These are phyloP conservation scores for Dipus sagitta DNA, from an alignment of 2,797 vertebrate genomes.

Conservation along the genomic window DNA sequence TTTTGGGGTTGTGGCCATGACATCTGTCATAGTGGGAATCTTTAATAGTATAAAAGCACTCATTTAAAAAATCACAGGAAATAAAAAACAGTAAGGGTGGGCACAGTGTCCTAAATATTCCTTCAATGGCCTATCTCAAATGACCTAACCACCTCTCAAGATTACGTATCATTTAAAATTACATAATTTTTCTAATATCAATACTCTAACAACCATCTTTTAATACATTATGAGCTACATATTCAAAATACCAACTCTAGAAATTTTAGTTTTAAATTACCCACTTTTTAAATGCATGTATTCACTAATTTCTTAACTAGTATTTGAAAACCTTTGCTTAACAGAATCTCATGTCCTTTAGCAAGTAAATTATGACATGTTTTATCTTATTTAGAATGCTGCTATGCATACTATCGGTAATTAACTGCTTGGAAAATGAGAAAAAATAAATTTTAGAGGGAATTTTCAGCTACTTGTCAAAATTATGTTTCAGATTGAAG, in stretches of 20 bases:
- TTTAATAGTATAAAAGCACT: too few relatives aligned
- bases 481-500: not conserved
- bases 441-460: not conserved
- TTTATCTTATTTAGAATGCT: not conserved
- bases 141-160: too few relatives aligned
- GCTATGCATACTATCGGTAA: not conserved
- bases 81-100: too few relatives aligned
- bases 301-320: not conserved
- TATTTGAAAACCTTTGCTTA: not conserved
- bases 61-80: too few relatives aligned
- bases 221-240: not conserved
- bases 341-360: not conserved
- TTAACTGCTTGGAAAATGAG: not conserved
- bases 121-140: too few relatives aligned
- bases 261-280: not conserved
- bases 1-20: too few relatives aligned
- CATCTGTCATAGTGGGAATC: too few relatives aligned
- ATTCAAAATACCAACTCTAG: not conserved
- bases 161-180: too few relatives aligned
- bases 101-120: too few relatives aligned
- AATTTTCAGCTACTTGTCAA: not conserved
- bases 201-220: not conserved
- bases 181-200: too few relatives aligned
- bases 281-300: not conserved
- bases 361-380: not conserved